Evolutionary conservation across 2,113 vertebrate species (phyloP).

Genomic region (Ibidorhyncha struthersii): DNA sequence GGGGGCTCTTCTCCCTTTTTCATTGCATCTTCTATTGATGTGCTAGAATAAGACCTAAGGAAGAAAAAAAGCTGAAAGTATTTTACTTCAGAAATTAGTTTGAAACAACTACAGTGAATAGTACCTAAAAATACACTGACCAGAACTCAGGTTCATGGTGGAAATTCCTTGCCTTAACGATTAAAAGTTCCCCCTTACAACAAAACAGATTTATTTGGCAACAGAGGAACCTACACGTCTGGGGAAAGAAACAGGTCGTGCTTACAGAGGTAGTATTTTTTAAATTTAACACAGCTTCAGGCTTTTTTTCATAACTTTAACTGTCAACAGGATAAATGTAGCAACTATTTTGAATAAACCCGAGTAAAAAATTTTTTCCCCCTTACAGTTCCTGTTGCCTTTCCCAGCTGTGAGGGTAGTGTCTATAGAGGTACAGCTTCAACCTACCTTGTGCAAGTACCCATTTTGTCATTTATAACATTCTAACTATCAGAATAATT

Average conservation of each 20-base stretch:
- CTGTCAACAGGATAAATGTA: not conserved
- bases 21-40: conserved; percentile 91
- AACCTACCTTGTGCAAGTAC: not conserved
- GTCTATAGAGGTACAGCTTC: not conserved
- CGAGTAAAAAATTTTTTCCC: not conserved
- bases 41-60: conserved; percentile 93
- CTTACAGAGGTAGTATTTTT: not conserved
- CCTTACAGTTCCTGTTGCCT: not conserved
- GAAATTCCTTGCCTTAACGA: not conserved
- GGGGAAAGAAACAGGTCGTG: not conserved
- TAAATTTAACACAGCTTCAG: not conserved
- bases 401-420: not conserved
- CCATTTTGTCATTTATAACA: not conserved
- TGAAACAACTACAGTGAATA: not conserved
- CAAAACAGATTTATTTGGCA: not conserved
- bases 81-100: not conserved
- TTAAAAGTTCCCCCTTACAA: not conserved
- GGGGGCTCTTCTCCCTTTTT: conserved; percentile 94
- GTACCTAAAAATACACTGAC: not conserved
- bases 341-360: not conserved
- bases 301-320: not conserved
- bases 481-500: not conserved
- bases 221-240: not conserved
- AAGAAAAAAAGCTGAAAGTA: conserved; percentile 19
- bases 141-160: not conserved